Conservation (phyloP, 2,797 vertebrate genomes). For the Petrocephalus sullivani region DNA sequence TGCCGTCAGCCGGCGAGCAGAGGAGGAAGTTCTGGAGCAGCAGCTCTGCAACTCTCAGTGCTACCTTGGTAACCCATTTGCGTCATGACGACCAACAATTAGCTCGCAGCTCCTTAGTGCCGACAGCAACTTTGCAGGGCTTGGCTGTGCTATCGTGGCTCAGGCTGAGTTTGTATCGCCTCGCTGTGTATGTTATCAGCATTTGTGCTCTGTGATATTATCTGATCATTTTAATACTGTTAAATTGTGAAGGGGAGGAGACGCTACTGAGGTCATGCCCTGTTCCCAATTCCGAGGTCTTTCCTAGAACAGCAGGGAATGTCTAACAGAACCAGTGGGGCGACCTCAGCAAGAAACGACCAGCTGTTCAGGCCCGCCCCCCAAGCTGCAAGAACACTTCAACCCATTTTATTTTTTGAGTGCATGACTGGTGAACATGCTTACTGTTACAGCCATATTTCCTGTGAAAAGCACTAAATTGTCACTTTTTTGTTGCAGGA, state of each 20-base stretch:
- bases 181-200: neutral
- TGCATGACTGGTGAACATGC: neutral
- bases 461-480: neutral
- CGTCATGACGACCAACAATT: neutral
- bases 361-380: neutral
- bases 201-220: neutral
- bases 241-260: neutral
- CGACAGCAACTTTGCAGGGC: neutral
- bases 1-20: neutral
- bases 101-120: neutral
- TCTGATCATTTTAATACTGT: neutral
- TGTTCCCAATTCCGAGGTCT: neutral
- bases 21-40: slow-evolving; percentile 4
- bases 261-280: neutral
- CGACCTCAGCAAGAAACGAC: neutral
- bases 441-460: neutral
- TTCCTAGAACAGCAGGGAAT: too few relatives aligned
- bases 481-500: neutral
- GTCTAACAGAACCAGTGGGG: neutral
- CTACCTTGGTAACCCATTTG: slow-evolving; percentile 9
- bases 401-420: neutral
- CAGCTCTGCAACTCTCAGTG: neutral
- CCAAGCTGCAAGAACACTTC: neutral
- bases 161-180: neutral
- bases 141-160: neutral